A percentile compares a stretch with the other conserved stretches of the same genome.
Conservation (phyloP, 2,888 invertebrate species). For the Synanthedon myopaeformis region DNA sequence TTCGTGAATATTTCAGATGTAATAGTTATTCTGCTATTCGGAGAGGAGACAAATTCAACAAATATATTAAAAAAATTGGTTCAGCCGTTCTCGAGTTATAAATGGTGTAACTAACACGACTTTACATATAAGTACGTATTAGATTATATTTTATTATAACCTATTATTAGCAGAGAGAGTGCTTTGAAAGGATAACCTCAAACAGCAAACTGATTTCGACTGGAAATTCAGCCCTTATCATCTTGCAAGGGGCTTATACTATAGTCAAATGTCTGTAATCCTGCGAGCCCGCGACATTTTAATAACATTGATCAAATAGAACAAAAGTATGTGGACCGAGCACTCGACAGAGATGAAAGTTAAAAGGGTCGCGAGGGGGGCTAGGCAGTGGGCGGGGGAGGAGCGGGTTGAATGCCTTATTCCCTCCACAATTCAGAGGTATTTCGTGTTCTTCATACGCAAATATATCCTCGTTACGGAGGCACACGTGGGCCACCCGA, state of each 20-base stretch:
- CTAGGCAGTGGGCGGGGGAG: conserved; percentile 26
- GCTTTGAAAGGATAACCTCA: not conserved
- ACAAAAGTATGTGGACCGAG: conserved; percentile 71
- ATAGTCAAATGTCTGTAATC: conserved; percentile 65
- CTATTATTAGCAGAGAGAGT: too few species aligned
- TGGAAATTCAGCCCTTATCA: not conserved
- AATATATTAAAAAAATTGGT: too few species aligned
- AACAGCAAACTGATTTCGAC: not conserved
- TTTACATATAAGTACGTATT: too few species aligned
- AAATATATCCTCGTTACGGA: conserved; percentile 70
- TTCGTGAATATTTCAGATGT: too few species aligned
- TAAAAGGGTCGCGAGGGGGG: conserved; percentile 64
- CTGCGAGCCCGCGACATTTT: conserved; percentile 65
- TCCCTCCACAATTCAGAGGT: conserved; percentile 71
- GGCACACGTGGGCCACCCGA: conserved; percentile 64
- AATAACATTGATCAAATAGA: conserved; percentile 72
- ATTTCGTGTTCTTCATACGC: conserved; percentile 72
- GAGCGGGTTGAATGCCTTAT: conserved; percentile 69
- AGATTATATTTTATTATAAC: too few species aligned
- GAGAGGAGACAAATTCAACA: too few species aligned
- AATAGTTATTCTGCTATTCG: too few species aligned
- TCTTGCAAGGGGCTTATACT: conserved; percentile 35
- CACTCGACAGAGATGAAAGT: conserved; percentile 71
- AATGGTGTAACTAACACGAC: too few species aligned
- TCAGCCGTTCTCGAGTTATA: too few species aligned